Evolutionary conservation across 2,113 vertebrate species (phyloP), one percentile per base, ranked within the genome.

Genomic region (Narcine bancroftii): DNA sequence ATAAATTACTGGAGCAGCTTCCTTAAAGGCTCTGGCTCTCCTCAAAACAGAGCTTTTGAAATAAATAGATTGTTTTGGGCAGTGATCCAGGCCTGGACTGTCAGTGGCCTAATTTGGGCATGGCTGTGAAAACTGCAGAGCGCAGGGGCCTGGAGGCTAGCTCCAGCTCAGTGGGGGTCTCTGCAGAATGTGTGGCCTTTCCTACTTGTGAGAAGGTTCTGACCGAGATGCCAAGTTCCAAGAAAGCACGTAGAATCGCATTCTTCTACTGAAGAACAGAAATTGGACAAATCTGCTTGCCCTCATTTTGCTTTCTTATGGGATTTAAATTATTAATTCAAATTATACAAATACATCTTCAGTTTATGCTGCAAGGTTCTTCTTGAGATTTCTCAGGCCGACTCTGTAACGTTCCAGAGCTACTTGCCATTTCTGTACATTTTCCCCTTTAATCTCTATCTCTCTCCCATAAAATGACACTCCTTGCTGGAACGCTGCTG

Each of bases 1-100:
- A 19, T 77, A 77, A 77, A 77, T 42, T 77, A 45, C 39, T 77
- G 75, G 75, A 21, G 36, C 39, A 77, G 75, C 36, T 77, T 24
- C 75, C 19, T 77, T 36, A 77, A 19, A 6, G 36, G 15, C 15
- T 19, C 72, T 93, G 93, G 93, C 93, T 93, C 93, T 45, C n/a
- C 91, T 75, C 69, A 91, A 94, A 95, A 95, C 95, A 96, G 95
- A 95, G 96, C 95, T 83, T 92, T 92, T 93, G 93, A 77, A 73
- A 92, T 93, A 96, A 96, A 95, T 95, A 95, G 95, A 94, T 92
- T 92, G 95, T 95, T 95, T 96, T 96, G 96, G 96, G 96, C 95
- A 93, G 92, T 65, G 65, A 0, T 94, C 96, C 96, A 96, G 93
- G 42, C 66, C 75, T 81, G 92, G n/a, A 60, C 92, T 85, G 92